Conservation (phyloP, 2,797 vertebrate genomes). For the Epinephelus coioides region DNA sequence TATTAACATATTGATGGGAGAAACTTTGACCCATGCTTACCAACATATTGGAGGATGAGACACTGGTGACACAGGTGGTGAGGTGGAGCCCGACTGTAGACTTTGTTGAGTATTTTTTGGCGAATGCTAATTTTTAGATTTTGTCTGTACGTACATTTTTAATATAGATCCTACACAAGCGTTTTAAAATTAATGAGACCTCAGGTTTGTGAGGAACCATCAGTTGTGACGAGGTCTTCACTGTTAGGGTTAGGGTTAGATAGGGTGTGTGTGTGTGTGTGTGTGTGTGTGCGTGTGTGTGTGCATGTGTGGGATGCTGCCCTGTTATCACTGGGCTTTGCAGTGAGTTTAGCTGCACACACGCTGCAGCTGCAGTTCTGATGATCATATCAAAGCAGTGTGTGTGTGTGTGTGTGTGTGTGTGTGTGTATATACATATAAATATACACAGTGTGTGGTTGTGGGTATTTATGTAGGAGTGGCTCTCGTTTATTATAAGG, state of each 20-base stretch:
- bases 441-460: conserved; percentile 39
- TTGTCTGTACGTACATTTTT: no score
- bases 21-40: no score
- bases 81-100: no score
- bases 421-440: background rate
- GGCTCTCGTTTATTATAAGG: conserved; percentile 42
- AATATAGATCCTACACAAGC: no score
- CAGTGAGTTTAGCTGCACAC: conserved; percentile 10
- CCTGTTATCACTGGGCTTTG: conserved; percentile 39
- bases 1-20: no score
- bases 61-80: no score
- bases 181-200: no score
- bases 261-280: background rate
- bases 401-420: conserved; percentile 4
- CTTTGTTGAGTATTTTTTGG: no score
- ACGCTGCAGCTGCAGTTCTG: background rate
- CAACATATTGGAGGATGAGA: no score
- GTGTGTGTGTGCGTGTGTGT: background rate
- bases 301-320: conserved; percentile 30
- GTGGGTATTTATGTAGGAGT: conserved; percentile 45
- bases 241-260: no score
- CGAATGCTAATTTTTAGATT: no score
- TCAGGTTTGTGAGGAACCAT: no score
- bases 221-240: background rate
- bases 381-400: conserved; percentile 44